These are phyloP conservation scores for Zophobas atratus DNA, from an alignment of 1,140 invertebrate genomes.

Conservation along the genomic window DNA sequence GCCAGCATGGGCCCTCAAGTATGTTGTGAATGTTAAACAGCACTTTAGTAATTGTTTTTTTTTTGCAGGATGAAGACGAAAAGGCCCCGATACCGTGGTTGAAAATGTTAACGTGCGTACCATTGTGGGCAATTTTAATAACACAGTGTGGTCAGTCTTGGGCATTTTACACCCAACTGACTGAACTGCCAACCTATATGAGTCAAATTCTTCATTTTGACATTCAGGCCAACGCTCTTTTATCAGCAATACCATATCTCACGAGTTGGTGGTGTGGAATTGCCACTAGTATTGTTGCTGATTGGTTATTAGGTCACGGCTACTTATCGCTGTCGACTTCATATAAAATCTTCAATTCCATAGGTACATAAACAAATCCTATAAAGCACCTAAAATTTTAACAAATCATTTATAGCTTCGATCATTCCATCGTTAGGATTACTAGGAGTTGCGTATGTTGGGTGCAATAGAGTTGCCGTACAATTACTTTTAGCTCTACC, in stretches of 20 bases:
- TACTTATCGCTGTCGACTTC: slow-evolving; percentile 77
- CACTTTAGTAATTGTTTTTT: slow-evolving; percentile 5
- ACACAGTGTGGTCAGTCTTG: slow-evolving; percentile 94
- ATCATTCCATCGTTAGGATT: slow-evolving; percentile 82
- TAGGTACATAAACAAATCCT: slow-evolving; percentile 68
- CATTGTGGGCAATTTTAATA: slow-evolving; percentile 89
- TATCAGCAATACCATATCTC: slow-evolving; percentile 87
- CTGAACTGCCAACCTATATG: slow-evolving; percentile 95
- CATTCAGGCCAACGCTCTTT: slow-evolving; percentile 84
- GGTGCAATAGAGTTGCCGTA: slow-evolving; percentile 80
- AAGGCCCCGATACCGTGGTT: slow-evolving; percentile 78
- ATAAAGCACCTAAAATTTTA: slow-evolving; percentile 24
- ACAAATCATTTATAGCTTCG: slow-evolving; percentile 70
- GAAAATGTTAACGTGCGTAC: slow-evolving; percentile 83
- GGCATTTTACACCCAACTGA: slow-evolving; percentile 96
- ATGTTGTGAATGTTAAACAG: slow-evolving; percentile 31
- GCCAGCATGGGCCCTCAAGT: slow-evolving; percentile 71
- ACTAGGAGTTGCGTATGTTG: slow-evolving; percentile 83
- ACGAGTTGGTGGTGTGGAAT: slow-evolving; percentile 81
- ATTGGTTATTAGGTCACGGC: slow-evolving; percentile 77
- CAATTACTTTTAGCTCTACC: slow-evolving; percentile 80
- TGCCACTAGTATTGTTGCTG: slow-evolving; percentile 79
- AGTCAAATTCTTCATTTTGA: slow-evolving; percentile 91
- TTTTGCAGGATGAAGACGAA: slow-evolving; percentile 63
- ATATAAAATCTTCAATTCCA: slow-evolving; percentile 84